Evolutionary conservation across 2,888 invertebrate genomes (phyloP).

Genomic region (Drosophila fulvimacula): DNA sequence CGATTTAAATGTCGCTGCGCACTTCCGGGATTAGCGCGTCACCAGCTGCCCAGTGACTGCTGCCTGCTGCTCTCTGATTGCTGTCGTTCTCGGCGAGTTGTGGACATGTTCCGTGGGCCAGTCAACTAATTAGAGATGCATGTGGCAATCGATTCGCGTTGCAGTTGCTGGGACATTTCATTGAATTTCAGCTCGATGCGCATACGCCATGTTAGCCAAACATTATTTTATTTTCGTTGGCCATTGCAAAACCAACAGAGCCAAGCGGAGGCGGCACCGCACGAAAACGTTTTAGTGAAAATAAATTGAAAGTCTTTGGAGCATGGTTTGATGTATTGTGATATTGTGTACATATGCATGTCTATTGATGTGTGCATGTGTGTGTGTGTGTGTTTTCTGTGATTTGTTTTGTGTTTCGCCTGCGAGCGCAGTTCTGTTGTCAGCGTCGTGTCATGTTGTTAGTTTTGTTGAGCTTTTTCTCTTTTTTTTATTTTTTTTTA

Average conservation of each 20-base stretch:
- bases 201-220: slow-evolving; percentile 43
- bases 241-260: slow-evolving; percentile 44
- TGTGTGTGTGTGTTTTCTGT: slow-evolving; percentile 58
- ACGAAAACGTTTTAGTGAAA: slow-evolving; percentile 76
- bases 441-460: slow-evolving; percentile 40
- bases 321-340: slow-evolving; percentile 67
- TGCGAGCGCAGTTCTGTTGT: slow-evolving; percentile 57
- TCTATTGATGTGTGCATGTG: slow-evolving; percentile 14
- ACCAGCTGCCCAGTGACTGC: neutral
- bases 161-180: slow-evolving; percentile 72
- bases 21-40: slow-evolving; percentile 65
- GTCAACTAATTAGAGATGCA: slow-evolving; percentile 71
- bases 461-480: slow-evolving; percentile 17
- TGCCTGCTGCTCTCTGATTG: neutral
- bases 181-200: slow-evolving; percentile 48
- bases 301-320: slow-evolving; percentile 78
- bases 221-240: slow-evolving; percentile 52
- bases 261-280: slow-evolving; percentile 37
- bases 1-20: slow-evolving; percentile 67
- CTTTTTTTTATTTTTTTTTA: slow-evolving; percentile 37
- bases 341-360: slow-evolving; percentile 3
- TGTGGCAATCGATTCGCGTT: slow-evolving; percentile 72
- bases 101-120: slow-evolving; percentile 20
- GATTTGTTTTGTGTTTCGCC: slow-evolving; percentile 51
- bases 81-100: slow-evolving; percentile 8